Evolutionary conservation across 2,113 vertebrate species (phyloP), one percentile per base, ranked within the genome.

Genomic region (Rallus limicola): DNA sequence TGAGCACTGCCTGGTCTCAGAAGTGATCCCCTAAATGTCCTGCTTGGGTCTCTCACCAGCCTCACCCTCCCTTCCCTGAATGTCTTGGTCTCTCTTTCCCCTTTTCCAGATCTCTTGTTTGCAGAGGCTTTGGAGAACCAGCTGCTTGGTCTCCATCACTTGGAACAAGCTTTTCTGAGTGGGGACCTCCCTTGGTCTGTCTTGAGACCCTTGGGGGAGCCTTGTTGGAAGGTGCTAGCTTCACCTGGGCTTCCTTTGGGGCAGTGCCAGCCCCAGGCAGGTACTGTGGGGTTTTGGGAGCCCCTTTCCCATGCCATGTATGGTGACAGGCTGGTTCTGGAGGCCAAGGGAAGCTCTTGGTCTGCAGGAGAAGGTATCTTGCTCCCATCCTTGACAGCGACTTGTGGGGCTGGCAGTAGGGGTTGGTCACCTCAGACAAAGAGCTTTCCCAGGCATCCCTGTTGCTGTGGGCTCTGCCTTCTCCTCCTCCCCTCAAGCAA

Each of bases 101-200:
- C 34, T 76, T 64, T 42, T 68, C 40, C 53, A 6, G 10, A 18
- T 65, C 50, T 24, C 12, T 65, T 64, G 74, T 19, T 7, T 63
- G 12, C 7, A 25, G 34, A 69, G 55, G 31, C 67, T 53, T 85
- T 5, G 0, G 82, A 64, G 65, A 83, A 58, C 26, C n/a, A 81
- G 4, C 52, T 5, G 2, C 24, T 69, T n/a, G 13, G 6, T 74
- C 50, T 79, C 44, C 40, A 7, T 50, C 0, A 0, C 19, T 84
- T 82, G 26, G 56, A 65, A 31, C 13, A 31, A 50, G 55, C 25
- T 70, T 33, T 82, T 88, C 70, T 70, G 63, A 69, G 31, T n/a
- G 16, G 46, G 44, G 29, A 6, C 64, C n/a, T 68, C 65, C 8
- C 40, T 67, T 40, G 5, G 16, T 36, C 67, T 76, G 12, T 72